A percentile compares a stretch with the other conserved stretches of the same genome.
Evolutionary conservation across 1,140 invertebrate genomes (phyloP).

Genomic region (Asobara japonica): DNA sequence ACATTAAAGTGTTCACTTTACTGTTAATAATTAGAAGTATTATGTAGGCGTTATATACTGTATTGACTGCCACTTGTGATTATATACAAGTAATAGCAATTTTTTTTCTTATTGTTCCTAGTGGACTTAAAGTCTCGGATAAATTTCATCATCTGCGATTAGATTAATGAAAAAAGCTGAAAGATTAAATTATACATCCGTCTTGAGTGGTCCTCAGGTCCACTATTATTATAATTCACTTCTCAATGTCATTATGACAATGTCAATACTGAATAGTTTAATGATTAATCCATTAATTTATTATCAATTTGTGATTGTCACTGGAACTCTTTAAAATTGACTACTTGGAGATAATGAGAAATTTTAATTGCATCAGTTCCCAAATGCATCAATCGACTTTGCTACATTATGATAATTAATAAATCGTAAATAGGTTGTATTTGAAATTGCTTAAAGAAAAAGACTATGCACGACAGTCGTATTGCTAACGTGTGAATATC

Average conservation of each 20-base stretch:
- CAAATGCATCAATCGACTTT: background rate
- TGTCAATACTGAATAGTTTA: background rate
- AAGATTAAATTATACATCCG: background rate
- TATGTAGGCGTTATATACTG: slow-evolving; percentile 6
- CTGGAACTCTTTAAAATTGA: background rate
- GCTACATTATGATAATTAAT: background rate
- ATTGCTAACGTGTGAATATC: slow-evolving; percentile 14
- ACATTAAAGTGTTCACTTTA: slow-evolving; percentile 11
- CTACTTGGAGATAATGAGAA: background rate
- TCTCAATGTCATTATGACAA: background rate
- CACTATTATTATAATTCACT: background rate
- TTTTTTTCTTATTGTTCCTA: slow-evolving; percentile 8
- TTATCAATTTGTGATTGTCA: background rate
- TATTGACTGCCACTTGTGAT: slow-evolving; percentile 14
- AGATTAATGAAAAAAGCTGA: background rate
- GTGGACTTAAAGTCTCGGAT: background rate
- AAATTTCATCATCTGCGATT: background rate
- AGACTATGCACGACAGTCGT: background rate
- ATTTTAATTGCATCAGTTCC: background rate
- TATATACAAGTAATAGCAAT: slow-evolving; percentile 5
- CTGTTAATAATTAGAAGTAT: slow-evolving; percentile 9
- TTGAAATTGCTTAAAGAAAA: slow-evolving; percentile 2
- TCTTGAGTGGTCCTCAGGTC: background rate
- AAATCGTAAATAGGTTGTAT: background rate
- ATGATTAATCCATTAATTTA: background rate